Percentiles rank a stretch among this genome's conserved stretches.
Evolutionary conservation across 2,113 vertebrate genomes (phyloP).

Genomic region (Onychostoma macrolepis): DNA sequence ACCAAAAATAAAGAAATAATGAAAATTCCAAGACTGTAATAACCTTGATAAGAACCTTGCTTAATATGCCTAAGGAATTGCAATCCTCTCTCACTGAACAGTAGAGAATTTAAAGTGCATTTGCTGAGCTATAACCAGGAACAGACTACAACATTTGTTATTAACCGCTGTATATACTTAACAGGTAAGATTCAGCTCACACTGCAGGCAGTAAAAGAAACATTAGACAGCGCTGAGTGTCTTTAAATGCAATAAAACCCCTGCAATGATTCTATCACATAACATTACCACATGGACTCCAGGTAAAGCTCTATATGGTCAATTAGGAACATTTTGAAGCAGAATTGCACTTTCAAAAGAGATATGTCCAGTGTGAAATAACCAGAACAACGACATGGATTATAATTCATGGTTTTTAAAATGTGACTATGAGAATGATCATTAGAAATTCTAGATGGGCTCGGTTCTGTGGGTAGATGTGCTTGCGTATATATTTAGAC

Average conservation of each 20-base stretch:
- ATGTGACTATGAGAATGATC: background rate
- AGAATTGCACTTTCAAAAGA: background rate
- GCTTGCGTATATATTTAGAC: background rate
- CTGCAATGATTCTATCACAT: conserved; percentile 26
- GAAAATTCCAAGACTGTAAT: background rate
- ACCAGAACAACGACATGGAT: background rate
- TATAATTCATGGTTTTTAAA: background rate
- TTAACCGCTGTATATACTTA: conserved; percentile 60
- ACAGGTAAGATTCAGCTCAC: conserved; percentile 61
- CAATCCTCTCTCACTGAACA: conserved; percentile 63
- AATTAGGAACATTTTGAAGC: background rate
- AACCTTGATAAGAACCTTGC: background rate
- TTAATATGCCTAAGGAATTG: conserved; percentile 54
- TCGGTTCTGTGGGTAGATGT: conserved; percentile 12
- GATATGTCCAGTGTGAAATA: background rate
- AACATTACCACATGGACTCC: background rate
- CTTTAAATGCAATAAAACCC: conserved; percentile 57
- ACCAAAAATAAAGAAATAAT: background rate
- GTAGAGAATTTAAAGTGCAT: conserved; percentile 60
- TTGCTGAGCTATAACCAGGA: conserved; percentile 64
- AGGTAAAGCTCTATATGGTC: background rate
- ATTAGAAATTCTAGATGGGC: background rate
- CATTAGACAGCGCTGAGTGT: conserved; percentile 53
- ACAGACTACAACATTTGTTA: conserved; percentile 61
- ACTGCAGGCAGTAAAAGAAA: conserved; percentile 60